These are phyloP conservation scores for Crocodylus rhombifer DNA, from an alignment of 2,797 vertebrate species.

Conservation along the genomic window DNA sequence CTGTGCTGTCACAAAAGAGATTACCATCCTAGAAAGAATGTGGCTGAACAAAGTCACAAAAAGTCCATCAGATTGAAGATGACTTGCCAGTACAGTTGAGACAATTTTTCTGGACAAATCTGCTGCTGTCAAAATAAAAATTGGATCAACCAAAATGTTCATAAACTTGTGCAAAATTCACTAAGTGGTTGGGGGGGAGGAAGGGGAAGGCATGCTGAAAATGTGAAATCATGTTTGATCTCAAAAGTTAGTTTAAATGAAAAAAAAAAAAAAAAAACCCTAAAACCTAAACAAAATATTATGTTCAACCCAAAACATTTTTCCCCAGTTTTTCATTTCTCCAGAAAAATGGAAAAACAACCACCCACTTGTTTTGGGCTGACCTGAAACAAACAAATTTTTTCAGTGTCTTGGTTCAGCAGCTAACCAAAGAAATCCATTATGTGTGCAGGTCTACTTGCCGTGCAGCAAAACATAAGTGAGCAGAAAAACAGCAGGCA, in stretches of 20 bases:
- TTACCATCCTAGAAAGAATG: neutral
- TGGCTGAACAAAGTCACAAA: conserved; percentile 20
- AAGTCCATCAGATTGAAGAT: neutral
- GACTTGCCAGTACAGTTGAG: neutral
- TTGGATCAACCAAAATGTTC: neutral
- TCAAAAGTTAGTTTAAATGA: no score
- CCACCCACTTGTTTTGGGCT: neutral
- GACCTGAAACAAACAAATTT: neutral
- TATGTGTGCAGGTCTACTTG: neutral
- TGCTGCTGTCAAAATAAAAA: neutral
- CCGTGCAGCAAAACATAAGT: neutral
- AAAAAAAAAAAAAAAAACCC: neutral
- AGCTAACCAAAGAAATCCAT: neutral
- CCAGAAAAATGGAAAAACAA: neutral
- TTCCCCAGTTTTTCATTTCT: neutral
- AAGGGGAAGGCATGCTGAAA: conserved; percentile 7
- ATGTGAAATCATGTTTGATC: neutral
- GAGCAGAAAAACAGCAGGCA: neutral
- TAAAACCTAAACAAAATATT: neutral
- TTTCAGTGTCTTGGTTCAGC: neutral
- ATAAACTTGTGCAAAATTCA: neutral
- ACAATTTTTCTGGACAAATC: neutral
- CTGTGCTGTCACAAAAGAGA: conserved; percentile 6
- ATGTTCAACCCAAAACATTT: neutral
- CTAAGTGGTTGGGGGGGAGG: neutral